Evolutionary conservation across 1,140 invertebrate genomes (phyloP), one percentile per base, ranked within the genome.

Genomic region (Bombus terrestris): DNA sequence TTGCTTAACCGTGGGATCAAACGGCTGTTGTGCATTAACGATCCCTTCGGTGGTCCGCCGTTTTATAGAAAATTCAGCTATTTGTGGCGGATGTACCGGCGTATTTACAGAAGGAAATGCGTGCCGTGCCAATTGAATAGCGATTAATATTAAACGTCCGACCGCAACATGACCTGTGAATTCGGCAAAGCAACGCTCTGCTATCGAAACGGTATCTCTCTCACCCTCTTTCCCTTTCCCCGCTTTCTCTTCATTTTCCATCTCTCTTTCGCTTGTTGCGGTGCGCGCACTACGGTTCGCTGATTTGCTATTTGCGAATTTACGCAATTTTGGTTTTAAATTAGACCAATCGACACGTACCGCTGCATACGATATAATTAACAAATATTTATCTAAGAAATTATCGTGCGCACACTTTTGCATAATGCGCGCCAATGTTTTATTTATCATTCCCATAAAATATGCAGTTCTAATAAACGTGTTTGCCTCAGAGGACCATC

Each of bases 81-180:
- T 86, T 88, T 73, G 75, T 68, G 81, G 84, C 66, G 41, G 37
- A 75, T 71, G 57, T 80, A 79, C 47, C 77, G 72, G 59, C 71
- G 86, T 86, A 88, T 89, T 86, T 88, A 88, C 89, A 84, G 73
- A 80, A 62, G 88, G 76, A 90, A 90, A 88, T 84, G 84, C 86
- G 79, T 64, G 71, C 83, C 39, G 68, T 43, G 85, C 47, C 47
- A 53, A 12, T 88, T 83, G 78, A 87, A 90, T 87, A 78, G 64
- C 72, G 86, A 90, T 90, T 90, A 90, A 89, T 89, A 90, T 90
- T 89, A 90, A 62, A 90, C 88, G 86, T 43, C 12, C 35, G 53
- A 87, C 89, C 89, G 41, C 81, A 85, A 80, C 88, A 79, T 64
- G 79, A 68, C 43, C 75, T 62, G 83, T 25, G 43, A 83, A 72